Percentiles rank a stretch among this genome's conserved stretches.
phyloP scores from a whole-genome alignment of 2,113 vertebrate species.

The Daubentonia madagascariensis region DNA sequence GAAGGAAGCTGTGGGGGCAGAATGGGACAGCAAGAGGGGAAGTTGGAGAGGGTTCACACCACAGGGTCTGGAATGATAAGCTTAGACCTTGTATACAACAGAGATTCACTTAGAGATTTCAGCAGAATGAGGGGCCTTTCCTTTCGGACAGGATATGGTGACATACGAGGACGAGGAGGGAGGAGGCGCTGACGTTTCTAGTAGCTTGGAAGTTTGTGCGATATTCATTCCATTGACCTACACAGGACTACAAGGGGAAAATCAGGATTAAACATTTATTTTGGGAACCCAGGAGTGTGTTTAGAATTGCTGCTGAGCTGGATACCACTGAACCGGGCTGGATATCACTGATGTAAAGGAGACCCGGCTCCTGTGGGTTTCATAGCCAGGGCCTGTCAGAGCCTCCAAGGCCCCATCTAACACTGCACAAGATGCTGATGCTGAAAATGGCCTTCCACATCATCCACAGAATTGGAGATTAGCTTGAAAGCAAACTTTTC shows the following conservation, averaged over 20 bases:
- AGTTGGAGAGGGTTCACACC: background rate
- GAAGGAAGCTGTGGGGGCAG: background rate
- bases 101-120: background rate
- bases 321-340: background rate
- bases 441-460: background rate
- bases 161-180: background rate
- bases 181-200: background rate
- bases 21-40: background rate
- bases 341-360: background rate
- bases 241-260: background rate
- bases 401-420: background rate
- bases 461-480: background rate
- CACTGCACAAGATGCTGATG: background rate
- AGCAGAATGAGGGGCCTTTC: background rate
- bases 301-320: background rate
- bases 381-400: background rate
- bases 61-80: accelerated
- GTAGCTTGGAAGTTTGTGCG: background rate
- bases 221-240: background rate
- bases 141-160: background rate
- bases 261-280: background rate
- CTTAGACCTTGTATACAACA: background rate
- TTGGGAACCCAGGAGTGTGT: background rate
- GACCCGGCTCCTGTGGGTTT: background rate
- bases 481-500: background rate